Conservation (phyloP, 2,113 vertebrate genomes). For the Dipodomys stephensi region DNA sequence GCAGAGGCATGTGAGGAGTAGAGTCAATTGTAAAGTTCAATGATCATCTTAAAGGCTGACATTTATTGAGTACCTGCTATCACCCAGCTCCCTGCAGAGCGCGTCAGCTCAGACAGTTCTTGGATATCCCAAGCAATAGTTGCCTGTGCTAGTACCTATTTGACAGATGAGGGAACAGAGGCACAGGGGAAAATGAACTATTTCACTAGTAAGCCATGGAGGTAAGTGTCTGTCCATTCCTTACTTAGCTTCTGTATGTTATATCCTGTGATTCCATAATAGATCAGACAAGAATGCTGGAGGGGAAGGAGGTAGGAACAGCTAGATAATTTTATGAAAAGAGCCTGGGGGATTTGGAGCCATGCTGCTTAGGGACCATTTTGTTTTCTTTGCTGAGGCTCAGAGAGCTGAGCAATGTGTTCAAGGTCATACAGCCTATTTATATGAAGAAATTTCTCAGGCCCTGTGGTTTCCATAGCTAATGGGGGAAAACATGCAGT, state of each 20-base stretch:
- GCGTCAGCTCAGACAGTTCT: background rate
- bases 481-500: background rate
- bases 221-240: background rate
- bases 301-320: background rate
- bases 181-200: background rate
- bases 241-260: background rate
- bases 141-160: background rate
- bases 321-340: background rate
- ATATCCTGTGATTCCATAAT: background rate
- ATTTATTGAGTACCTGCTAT: slow-evolving; percentile 27
- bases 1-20: slow-evolving; percentile 20
- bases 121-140: background rate
- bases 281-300: background rate
- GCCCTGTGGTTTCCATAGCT: background rate
- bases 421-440: background rate
- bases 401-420: slow-evolving; percentile 25
- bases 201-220: background rate
- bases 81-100: background rate
- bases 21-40: slow-evolving; percentile 47
- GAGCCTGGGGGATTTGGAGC: background rate
- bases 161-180: background rate
- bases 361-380: background rate
- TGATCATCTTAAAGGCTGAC: background rate
- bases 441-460: background rate
- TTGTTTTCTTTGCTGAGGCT: background rate